Evolutionary conservation across 2,113 vertebrate species (phyloP).

Genomic region (Xiphias gladius): DNA sequence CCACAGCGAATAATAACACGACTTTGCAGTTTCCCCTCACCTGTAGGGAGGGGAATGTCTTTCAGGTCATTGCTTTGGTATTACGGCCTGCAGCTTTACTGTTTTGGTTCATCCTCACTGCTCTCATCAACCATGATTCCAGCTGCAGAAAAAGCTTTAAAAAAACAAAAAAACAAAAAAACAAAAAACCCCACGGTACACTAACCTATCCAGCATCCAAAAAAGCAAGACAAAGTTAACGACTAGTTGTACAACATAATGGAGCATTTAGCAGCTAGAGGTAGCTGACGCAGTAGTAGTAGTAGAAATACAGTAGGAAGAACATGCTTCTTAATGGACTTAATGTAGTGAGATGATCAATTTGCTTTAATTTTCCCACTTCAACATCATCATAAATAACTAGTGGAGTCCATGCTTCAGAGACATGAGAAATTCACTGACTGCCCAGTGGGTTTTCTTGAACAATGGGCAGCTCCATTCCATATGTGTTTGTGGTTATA

Average conservation of each 20-base stretch:
- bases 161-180: too few species aligned
- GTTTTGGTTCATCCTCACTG: not conserved
- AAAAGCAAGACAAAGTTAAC: too few species aligned
- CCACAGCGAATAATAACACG: too few species aligned
- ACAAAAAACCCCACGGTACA: too few species aligned
- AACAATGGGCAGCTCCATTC: slow-evolving; percentile 38
- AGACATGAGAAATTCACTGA: slow-evolving; percentile 25
- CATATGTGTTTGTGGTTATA: slow-evolving; percentile 61
- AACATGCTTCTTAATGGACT: slow-evolving; percentile 22
- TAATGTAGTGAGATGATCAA: slow-evolving; percentile 35
- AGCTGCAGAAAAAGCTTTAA: too few species aligned
- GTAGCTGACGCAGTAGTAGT: not conserved
- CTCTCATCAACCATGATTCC: too few species aligned
- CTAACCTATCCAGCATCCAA: too few species aligned
- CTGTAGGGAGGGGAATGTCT: not conserved
- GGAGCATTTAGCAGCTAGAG: not conserved
- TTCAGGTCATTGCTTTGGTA: not conserved
- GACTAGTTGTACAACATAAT: not conserved
- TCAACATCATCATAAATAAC: slow-evolving; percentile 50
- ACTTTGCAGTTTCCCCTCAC: not conserved
- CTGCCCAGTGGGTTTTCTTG: slow-evolving; percentile 12
- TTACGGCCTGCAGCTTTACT: not conserved
- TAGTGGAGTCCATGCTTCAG: slow-evolving; percentile 12
- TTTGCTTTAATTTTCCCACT: slow-evolving; percentile 66
- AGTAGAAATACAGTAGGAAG: slow-evolving; percentile 4